Conservation (phyloP, 2,888 invertebrate genomes). For the Oegoconia quadripuncta region DNA sequence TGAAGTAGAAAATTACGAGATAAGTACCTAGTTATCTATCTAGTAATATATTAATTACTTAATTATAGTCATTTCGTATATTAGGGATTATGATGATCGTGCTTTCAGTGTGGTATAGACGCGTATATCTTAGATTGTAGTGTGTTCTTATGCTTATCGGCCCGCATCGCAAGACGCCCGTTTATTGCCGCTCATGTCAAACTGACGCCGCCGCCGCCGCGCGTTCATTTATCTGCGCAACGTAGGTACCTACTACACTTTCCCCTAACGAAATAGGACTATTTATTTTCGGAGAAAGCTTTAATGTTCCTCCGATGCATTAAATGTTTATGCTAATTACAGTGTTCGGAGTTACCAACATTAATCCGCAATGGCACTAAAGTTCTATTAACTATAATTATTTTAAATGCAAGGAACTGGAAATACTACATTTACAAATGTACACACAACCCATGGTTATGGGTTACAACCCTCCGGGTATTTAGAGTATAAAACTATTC, state of each 20-base stretch:
- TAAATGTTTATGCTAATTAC: not conserved
- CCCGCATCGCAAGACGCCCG: slow-evolving; percentile 46
- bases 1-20: too few species aligned
- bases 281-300: slow-evolving; percentile 47
- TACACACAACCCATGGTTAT: too few species aligned
- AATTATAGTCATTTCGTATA: too few species aligned
- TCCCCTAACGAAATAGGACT: slow-evolving; percentile 42
- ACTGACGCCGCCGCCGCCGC: too few species aligned
- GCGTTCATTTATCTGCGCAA: slow-evolving; percentile 49
- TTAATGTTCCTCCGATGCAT: slow-evolving; percentile 9
- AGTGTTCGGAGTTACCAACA: not conserved
- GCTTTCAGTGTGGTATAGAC: too few species aligned
- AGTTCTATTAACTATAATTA: not conserved
- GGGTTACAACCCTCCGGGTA: too few species aligned
- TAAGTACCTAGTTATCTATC: too few species aligned
- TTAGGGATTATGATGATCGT: too few species aligned
- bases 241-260: slow-evolving; percentile 46
- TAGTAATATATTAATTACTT: too few species aligned
- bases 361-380: not conserved
- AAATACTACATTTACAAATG: too few species aligned
- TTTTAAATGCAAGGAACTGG: too few species aligned
- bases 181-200: slow-evolving; percentile 39
- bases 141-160: slow-evolving; percentile 13
- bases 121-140: not conserved
- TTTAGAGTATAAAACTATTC: too few species aligned